These are phyloP conservation scores for Scolopax mira DNA, from an alignment of 2,113 vertebrate species.

Conservation along the genomic window DNA sequence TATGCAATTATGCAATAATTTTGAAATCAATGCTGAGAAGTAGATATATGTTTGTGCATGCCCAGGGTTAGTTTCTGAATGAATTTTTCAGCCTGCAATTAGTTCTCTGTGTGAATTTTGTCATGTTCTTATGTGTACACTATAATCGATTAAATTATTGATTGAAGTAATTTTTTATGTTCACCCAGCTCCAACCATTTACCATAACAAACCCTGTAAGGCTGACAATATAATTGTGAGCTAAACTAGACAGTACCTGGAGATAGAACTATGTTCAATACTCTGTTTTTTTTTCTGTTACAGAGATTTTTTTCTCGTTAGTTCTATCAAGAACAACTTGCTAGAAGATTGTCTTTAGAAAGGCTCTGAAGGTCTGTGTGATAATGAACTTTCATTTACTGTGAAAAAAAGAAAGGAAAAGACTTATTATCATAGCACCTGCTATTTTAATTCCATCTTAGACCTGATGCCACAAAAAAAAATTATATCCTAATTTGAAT, in stretches of 20 bases:
- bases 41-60: neutral
- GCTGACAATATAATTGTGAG: neutral
- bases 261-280: neutral
- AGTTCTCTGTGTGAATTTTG: neutral
- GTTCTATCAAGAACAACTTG: neutral
- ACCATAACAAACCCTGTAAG: neutral
- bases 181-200: neutral
- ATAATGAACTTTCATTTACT: neutral
- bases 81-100: neutral
- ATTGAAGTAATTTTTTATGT: neutral
- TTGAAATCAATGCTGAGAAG: neutral
- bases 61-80: neutral
- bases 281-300: neutral
- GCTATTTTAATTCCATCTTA: neutral
- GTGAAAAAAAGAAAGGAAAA: neutral
- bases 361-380: neutral
- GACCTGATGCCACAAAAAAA: neutral
- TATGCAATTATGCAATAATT: neutral
- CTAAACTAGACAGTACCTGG: neutral
- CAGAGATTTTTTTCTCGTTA: neutral
- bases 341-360: neutral
- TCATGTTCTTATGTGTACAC: neutral
- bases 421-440: rapidly evolving
- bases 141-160: neutral
- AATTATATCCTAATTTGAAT: neutral